Percentiles rank a stretch among this genome's conserved stretches.
phyloP scores from a whole-genome alignment of 2,113 vertebrate genomes.

The Hemicordylus capensis region DNA sequence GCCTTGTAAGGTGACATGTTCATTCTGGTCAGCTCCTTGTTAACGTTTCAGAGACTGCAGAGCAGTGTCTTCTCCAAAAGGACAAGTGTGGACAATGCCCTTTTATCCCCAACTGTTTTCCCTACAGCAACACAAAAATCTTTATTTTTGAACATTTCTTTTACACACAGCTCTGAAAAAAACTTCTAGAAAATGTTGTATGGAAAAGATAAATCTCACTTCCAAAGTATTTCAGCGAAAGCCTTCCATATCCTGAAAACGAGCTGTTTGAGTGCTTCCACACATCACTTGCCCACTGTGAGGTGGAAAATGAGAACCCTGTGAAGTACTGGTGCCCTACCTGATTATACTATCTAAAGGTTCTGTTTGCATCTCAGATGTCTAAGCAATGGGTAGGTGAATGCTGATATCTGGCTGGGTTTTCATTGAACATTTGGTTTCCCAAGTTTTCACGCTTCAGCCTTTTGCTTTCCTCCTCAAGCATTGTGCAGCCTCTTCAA shows the following conservation, averaged over 20 bases:
- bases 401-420: neutral
- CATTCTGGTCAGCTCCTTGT: neutral
- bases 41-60: neutral
- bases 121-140: neutral
- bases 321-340: neutral
- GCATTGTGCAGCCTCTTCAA: neutral
- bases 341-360: neutral
- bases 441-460: neutral
- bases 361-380: neutral
- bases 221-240: neutral
- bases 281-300: neutral
- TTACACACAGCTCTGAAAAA: neutral
- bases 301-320: neutral
- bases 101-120: neutral
- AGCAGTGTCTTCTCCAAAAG: neutral
- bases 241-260: neutral
- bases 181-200: neutral
- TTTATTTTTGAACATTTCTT: neutral
- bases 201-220: neutral
- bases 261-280: neutral
- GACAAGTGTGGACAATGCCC: neutral
- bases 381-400: neutral
- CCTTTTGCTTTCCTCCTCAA: neutral
- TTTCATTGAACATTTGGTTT: neutral
- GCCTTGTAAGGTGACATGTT: neutral